A percentile compares a stretch with the other conserved stretches of the same genome.
phyloP scores from a whole-genome alignment of 1,140 invertebrate genomes.

The Drosophila bipectinata region DNA sequence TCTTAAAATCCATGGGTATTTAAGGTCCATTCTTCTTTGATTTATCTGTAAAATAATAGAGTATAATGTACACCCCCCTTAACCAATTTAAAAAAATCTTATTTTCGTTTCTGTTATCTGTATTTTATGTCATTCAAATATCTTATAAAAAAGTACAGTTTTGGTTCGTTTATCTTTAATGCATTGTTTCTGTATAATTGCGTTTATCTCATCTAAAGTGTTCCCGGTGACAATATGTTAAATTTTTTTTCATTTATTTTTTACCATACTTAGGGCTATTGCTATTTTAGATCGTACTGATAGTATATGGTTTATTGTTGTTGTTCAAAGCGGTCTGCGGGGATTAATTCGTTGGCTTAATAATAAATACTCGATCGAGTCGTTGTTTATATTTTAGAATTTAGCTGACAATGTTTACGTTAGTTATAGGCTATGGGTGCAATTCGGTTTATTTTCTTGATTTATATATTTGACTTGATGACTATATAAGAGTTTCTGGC shows the following conservation, averaged over 20 bases:
- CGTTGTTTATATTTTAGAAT: slow-evolving; percentile 21
- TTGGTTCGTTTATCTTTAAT: slow-evolving; percentile 70
- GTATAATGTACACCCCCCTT: neutral
- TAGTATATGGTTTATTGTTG: slow-evolving; percentile 31
- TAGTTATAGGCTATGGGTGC: slow-evolving; percentile 29
- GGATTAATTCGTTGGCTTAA: slow-evolving; percentile 20
- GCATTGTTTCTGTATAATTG: slow-evolving; percentile 57
- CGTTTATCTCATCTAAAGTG: slow-evolving; percentile 65
- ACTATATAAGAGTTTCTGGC: slow-evolving; percentile 37
- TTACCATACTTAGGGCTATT: slow-evolving; percentile 48
- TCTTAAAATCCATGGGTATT: too few relatives aligned
- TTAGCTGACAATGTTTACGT: slow-evolving; percentile 40
- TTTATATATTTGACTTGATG: slow-evolving; percentile 13
- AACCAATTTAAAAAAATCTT: neutral
- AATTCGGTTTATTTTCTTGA: slow-evolving; percentile 18
- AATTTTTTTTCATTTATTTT: slow-evolving; percentile 34
- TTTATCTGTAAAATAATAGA: too few relatives aligned
- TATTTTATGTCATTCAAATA: slow-evolving; percentile 74
- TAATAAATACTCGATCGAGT: slow-evolving; percentile 19
- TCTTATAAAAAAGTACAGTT: slow-evolving; percentile 78
- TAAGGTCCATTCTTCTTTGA: too few relatives aligned
- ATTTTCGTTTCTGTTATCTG: slow-evolving; percentile 38
- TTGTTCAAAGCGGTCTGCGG: slow-evolving; percentile 48
- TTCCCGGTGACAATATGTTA: slow-evolving; percentile 61
- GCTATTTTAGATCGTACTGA: slow-evolving; percentile 31